Base-by-base conservation (phyloP, 2,797 vertebrate species). In the Coregonus suidteri region DNA sequence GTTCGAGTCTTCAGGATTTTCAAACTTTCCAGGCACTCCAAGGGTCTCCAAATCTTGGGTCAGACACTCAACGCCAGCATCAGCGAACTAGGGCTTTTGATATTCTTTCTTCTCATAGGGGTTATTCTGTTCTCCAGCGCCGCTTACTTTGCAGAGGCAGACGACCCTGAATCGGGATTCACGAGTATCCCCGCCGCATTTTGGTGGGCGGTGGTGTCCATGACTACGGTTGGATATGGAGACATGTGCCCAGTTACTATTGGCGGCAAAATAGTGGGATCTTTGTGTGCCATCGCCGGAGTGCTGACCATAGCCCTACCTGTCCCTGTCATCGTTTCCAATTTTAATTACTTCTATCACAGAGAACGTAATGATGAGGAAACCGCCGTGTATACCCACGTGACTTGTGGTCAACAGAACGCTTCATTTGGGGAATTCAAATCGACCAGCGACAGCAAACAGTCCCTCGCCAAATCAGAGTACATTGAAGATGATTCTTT, bases 341-440 rank as follows among this genome's bases (percentile, higher is more conserved):
- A 99, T 91, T 99, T 99, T 90, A 99, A 97, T 90, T 99, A 99
- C 91, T 99, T 98, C 91, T 98, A 99, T 88, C 97, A 98, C 88
- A 92, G 97, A 66, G 97, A 97, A 84, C 97, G 96, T 1, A 93
- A 96, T 20, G 94, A 96, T 0, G 96, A 96, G 82, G 96, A 97
- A 59, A 94, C 95, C 16, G 83, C 91, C 9, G 92, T 95, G 78
- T 98, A 96, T 47, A 93, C 95, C 0, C 98, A 99, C 0, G 97
- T 99, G 81, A 98, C 97, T 0, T 99, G 97, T 13, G 96, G 95
- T 6, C 96, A 96, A 68, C 93, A 89, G 4, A 92, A 89, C 25
- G 79, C 89, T 3, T 92, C 93, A 0, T 86, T 92, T 5, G 92
- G 91, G 0, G 96, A 97, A 75, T 89, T 91, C 78, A 95, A 93